Conservation (phyloP, 2,888 invertebrate species). For the Temnothorax ravouxi region DNA sequence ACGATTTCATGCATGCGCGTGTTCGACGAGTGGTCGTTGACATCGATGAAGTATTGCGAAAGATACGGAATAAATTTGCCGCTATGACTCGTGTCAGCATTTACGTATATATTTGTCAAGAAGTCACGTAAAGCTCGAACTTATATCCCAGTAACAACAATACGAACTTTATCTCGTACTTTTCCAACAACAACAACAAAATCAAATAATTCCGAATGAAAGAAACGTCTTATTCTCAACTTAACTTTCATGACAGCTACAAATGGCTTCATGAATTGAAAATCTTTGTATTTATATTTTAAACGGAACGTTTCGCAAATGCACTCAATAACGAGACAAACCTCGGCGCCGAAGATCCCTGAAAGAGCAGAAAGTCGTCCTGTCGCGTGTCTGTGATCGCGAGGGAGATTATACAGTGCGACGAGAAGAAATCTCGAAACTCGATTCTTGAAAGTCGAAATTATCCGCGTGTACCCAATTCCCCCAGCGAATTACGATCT, state of each 20-base stretch:
- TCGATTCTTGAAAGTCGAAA: constrained; percentile 46
- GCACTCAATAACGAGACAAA: not conserved
- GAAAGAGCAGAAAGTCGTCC: constrained; percentile 18
- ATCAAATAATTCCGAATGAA: not conserved
- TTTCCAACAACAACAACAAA: not conserved
- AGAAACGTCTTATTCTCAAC: not conserved
- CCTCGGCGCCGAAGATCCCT: not conserved
- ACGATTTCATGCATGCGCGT: constrained; percentile 36
- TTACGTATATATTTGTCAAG: not conserved
- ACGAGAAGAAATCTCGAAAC: constrained; percentile 49
- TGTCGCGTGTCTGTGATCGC: constrained; percentile 23
- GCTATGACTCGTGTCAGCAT: constrained; percentile 16
- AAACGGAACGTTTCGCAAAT: constrained; percentile 10
- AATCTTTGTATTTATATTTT: not conserved
- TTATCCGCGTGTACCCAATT: constrained; percentile 51
- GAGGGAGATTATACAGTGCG: constrained; percentile 37
- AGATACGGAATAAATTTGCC: constrained; percentile 57
- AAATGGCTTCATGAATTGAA: not conserved
- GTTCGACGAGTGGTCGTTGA: constrained; percentile 66
- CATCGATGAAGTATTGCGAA: constrained; percentile 58
- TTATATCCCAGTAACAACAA: not conserved
- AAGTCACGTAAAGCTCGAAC: not conserved
- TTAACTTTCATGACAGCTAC: not conserved
- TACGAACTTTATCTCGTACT: not conserved
- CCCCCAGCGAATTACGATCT: constrained; percentile 49